These are phyloP conservation scores for Saxidomus purpurata DNA, from an alignment of 1,140 invertebrate genomes.

Conservation along the genomic window DNA sequence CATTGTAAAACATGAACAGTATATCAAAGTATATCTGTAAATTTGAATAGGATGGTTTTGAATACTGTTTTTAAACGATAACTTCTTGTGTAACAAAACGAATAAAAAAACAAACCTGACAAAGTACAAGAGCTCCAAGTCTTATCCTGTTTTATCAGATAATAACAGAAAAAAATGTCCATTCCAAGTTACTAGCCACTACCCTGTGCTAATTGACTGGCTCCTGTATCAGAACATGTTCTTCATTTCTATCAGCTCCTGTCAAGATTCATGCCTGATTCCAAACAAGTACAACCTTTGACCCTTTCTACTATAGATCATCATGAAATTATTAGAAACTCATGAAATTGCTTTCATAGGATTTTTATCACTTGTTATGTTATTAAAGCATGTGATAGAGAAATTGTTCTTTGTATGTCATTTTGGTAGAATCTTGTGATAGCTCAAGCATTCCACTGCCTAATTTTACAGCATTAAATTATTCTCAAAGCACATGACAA, in stretches of 20 bases:
- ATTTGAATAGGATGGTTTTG: too few species aligned
- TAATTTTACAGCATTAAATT: too few species aligned
- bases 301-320: not conserved
- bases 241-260: slow-evolving; percentile 22
- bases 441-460: too few species aligned
- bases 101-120: not conserved
- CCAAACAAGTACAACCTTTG: slow-evolving; percentile 40
- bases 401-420: too few species aligned
- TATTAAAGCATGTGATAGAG: not conserved
- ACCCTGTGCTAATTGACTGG: not conserved
- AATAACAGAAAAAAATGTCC: too few species aligned
- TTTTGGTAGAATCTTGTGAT: too few species aligned
- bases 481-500: too few species aligned
- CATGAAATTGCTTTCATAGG: not conserved
- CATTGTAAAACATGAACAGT: too few species aligned
- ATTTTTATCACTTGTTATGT: not conserved
- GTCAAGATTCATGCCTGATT: slow-evolving; percentile 34
- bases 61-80: too few species aligned
- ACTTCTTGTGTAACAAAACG: too few species aligned
- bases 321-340: slow-evolving; percentile 26
- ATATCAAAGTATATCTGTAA: too few species aligned
- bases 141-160: not conserved
- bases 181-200: not conserved
- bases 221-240: slow-evolving; percentile 5
- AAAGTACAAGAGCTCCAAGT: not conserved